A percentile compares a stretch with the other conserved stretches of the same genome.
phyloP scores from a whole-genome alignment of 1,140 invertebrate genomes.

The Magallana angulata region DNA sequence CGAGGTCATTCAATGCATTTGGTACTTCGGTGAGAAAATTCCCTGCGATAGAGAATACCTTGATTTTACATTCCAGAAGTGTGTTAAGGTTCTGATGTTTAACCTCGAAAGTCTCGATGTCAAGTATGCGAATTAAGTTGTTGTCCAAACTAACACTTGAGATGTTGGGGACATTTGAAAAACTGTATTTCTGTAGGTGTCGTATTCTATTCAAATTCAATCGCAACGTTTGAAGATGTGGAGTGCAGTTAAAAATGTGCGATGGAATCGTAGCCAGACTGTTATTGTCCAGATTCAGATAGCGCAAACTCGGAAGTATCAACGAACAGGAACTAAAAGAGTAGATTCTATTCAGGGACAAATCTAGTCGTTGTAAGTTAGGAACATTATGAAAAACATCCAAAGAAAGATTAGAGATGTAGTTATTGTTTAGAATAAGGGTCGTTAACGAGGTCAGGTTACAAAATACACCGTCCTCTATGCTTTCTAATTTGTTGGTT shows the following conservation, averaged over 20 bases:
- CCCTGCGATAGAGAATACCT: neutral
- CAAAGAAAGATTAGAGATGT: neutral
- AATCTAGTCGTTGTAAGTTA: neutral
- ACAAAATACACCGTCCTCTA: neutral
- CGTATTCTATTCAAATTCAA: conserved; percentile 19
- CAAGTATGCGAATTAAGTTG: neutral
- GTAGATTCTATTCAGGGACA: neutral
- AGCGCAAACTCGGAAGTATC: neutral
- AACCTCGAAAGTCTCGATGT: neutral
- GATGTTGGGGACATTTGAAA: neutral
- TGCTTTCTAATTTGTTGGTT: neutral
- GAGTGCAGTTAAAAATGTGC: conserved; percentile 3
- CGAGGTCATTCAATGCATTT: neutral
- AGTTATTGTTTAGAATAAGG: neutral
- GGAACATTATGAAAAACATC: conserved; percentile 15
- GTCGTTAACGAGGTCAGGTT: neutral
- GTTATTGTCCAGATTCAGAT: neutral
- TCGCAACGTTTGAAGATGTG: neutral
- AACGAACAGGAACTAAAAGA: neutral
- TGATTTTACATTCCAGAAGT: neutral
- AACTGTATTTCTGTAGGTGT: neutral
- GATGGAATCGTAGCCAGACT: conserved; percentile 7
- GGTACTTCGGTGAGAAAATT: neutral
- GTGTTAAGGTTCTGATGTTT: neutral
- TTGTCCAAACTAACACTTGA: conserved; percentile 9